Evolutionary conservation across 2,113 vertebrate species (phyloP), one percentile per base, ranked within the genome.

Genomic region (Egretta garzetta): DNA sequence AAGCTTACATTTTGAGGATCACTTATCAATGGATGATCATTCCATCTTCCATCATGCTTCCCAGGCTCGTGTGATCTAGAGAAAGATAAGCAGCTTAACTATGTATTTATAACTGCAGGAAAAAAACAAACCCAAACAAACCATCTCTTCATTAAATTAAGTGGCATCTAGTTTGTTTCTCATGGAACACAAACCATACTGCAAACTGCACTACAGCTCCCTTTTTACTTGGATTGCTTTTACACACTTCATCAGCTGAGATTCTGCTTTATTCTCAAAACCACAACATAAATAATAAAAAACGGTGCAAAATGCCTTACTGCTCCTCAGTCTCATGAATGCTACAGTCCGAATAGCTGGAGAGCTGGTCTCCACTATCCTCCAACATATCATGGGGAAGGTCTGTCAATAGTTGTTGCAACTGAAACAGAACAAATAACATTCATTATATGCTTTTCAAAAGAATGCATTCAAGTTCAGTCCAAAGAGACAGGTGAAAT

Each of bases 341-440:
- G 59, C 98, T 99, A 79, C 98, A 98, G 88, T 98, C 97, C 0
- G 98, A 99, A 93, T 93, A 97, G 77, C 98, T 98, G 92, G 99
- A 99, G 81, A 98, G 98, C 50, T 99, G 99, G 71, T 99, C 99
- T 71, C 97, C 97, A 94, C 99, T 99, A 94, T 99, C 99, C 64
- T 99, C 99, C 90, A 99, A 98, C 99, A 99, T 99, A 93, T 99
- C 99, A 98, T 99, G 99, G 10, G 99, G 99, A 96, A 99, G 98
- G 97, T 99, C 99, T n/a, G 99, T 99, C 97, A 99, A 96, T 26
- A 99, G 96, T 15, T 99, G 99, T 80, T 99, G 99, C 90, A 99
- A 97, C 99, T 99, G 96, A 95, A 96, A 94, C 24, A 93, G 64
- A 93, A 96, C 19, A 94, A 92, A 67, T 26, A 80, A 47, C 2